Evolutionary conservation across 1,140 invertebrate genomes (phyloP).

Genomic region (Drosophila leontia): DNA sequence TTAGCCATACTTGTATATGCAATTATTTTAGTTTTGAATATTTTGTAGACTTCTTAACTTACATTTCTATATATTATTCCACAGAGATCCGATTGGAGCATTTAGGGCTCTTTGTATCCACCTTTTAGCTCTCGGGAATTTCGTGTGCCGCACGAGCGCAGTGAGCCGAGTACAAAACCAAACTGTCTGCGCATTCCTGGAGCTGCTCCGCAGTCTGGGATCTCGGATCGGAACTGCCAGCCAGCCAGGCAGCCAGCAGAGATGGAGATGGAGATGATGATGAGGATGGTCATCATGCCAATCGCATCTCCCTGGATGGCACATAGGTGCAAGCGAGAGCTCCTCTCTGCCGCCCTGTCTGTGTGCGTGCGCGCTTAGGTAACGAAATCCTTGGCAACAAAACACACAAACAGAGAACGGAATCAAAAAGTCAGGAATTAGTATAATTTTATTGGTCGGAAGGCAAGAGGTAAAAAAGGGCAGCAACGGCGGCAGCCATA

Average conservation of each 20-base stretch:
- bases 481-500: conserved; percentile 58
- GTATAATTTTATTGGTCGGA: conserved; percentile 83
- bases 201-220: conserved; percentile 61
- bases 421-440: conserved; percentile 83
- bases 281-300: conserved; percentile 49
- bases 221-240: conserved; percentile 43
- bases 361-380: conserved; percentile 67
- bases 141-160: conserved; percentile 71
- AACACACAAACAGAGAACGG: conserved; percentile 73
- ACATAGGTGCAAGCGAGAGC: conserved; percentile 61
- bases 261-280: conserved; percentile 35
- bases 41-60: not conserved
- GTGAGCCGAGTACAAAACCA: conserved; percentile 79
- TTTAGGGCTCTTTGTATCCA: conserved; percentile 14
- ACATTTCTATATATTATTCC: conserved; percentile 15
- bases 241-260: conserved; percentile 47
- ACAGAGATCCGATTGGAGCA: conserved; percentile 20
- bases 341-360: conserved; percentile 5
- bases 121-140: conserved; percentile 18
- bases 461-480: conserved; percentile 65
- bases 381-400: conserved; percentile 74
- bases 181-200: conserved; percentile 73
- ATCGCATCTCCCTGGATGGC: conserved; percentile 27
- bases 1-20: accelerated
- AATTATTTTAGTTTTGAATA: not conserved